phyloP scores from a whole-genome alignment of 2,888 invertebrate genomes.

The Caenorhabditis panamensis region DNA sequence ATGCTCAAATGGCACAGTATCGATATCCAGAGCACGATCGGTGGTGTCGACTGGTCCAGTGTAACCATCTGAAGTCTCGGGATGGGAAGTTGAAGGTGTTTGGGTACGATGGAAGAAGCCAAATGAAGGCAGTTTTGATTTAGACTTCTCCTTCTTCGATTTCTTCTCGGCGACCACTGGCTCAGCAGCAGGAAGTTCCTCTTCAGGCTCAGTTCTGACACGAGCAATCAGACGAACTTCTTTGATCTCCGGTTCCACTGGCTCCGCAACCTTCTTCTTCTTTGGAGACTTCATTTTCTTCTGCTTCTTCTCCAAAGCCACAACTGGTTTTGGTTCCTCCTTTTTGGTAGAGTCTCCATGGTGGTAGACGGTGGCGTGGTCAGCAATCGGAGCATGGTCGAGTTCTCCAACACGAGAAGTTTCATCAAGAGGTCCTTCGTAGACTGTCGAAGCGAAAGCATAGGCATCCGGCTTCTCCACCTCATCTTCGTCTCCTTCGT shows the following conservation, averaged over 20 bases:
- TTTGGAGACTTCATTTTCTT: constrained; percentile 25
- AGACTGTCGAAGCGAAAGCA: constrained; percentile 46
- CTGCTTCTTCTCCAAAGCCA: constrained; percentile 15
- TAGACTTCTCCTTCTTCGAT: constrained; percentile 21
- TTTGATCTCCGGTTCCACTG: constrained; percentile 32
- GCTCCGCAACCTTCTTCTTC: constrained; percentile 35
- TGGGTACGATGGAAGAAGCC: constrained; percentile 36
- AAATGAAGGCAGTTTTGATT: constrained; percentile 5
- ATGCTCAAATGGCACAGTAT: constrained; percentile 40
- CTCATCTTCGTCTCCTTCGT: constrained; percentile 66
- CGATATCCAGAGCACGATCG: constrained; percentile 34
- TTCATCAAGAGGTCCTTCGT: constrained; percentile 60
- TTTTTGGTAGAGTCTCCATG: constrained; percentile 39
- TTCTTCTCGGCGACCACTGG: constrained; percentile 11
- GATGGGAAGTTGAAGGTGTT: constrained; percentile 9
- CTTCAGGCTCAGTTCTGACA: constrained; percentile 40
- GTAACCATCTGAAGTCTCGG: constrained; percentile 18
- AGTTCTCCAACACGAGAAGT: constrained; percentile 33
- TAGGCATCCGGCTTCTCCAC: constrained; percentile 60
- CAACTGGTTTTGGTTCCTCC: constrained; percentile 1
- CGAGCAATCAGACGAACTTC: constrained; percentile 62
- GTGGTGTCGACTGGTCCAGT: constrained; percentile 34
- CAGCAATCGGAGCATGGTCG: constrained; percentile 45
- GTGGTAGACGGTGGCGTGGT: constrained; percentile 55
- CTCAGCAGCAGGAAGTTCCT: neutral